phyloP scores from a whole-genome alignment of 2,797 vertebrate species.

The Coranthus polyacanthus region DNA sequence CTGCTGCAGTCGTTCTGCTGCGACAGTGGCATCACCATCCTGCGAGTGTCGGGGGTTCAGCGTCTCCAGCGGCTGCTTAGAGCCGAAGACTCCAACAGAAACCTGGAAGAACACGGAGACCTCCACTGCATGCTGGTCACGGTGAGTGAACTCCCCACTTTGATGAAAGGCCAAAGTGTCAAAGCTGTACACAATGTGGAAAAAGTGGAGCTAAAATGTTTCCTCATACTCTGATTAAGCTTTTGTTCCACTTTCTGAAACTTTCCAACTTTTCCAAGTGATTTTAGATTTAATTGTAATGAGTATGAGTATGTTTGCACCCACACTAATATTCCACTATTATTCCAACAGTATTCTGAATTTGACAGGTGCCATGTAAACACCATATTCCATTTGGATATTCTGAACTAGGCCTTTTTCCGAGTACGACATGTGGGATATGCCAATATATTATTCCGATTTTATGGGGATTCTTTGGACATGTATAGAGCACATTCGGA shows the following conservation, averaged over 20 bases:
- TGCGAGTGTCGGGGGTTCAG: slow-evolving; percentile 89
- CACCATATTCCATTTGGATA: too few species aligned
- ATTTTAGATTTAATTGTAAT: background rate
- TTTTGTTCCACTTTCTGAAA: slow-evolving; percentile 4
- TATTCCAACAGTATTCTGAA: too few species aligned
- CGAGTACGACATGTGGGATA: too few species aligned
- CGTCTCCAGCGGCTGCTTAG: slow-evolving; percentile 87
- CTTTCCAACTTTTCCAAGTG: background rate
- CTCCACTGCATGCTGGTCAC: slow-evolving; percentile 95
- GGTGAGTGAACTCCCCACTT: slow-evolving; percentile 84
- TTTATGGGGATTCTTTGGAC: too few species aligned
- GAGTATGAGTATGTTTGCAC: too few species aligned
- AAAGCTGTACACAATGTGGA: too few species aligned
- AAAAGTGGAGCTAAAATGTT: background rate
- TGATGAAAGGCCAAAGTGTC: too few species aligned
- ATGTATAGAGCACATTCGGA: too few species aligned
- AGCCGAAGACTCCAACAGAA: slow-evolving; percentile 68
- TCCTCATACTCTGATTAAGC: background rate
- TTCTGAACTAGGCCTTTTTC: too few species aligned
- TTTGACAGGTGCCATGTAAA: slow-evolving; percentile 4
- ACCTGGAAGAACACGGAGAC: slow-evolving; percentile 85
- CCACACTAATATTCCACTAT: background rate
- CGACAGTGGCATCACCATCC: slow-evolving; percentile 91
- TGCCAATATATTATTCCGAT: too few species aligned
- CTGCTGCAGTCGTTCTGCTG: slow-evolving; percentile 95